Base-by-base conservation (phyloP, 2,888 invertebrate species). In the Mycalesis mineus region DNA sequence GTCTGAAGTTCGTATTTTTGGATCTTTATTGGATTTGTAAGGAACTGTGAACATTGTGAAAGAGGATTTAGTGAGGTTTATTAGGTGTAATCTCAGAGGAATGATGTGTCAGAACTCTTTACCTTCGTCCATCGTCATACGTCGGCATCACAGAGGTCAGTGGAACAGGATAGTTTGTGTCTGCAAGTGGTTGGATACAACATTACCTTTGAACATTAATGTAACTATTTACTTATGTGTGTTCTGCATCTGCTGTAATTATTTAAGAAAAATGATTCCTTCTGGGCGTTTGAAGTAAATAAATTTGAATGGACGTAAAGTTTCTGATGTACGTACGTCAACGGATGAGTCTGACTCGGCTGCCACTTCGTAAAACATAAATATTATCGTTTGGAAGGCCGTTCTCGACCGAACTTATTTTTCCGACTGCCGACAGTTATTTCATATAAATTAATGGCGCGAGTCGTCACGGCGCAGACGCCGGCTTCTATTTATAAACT, bases 391-490 rank as follows among this genome's bases (percentile, higher is more conserved):
- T 76, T 76, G 77, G 85, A 86, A 88, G 86, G 84, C 84, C 84
- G 75, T 82, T 85, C 82, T 77, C 80, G 75, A 86, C 85, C 80
- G 79, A 80, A 87, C 82, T 87, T 85, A 87, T 88, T 89, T 89
- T 88, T 88, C 83, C 79, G 82, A 83, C 85, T 88, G 88, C 86
- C 88, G 87, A 88, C 89, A 88, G 88, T 88, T 88, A 89, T 89
- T 88, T 89, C 87, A 88, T 88, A 89, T 88, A 88, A 88, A 89
- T 88, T 88, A 88, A 89, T 88, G 88, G 89, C 83, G 86, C 78
- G 87, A 88, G 88, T 88, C 88, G 87, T 89, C 87, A 89, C 82
- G 84, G 82, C 86, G 82, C 89, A 88, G 88, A 88, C 88, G 85
- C 87, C 77, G 82, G 75, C 76, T 79, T 86, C 89, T 89, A 89